Base-by-base conservation (phyloP, 2,113 vertebrate genomes). In the Eleginops maclovinus region DNA sequence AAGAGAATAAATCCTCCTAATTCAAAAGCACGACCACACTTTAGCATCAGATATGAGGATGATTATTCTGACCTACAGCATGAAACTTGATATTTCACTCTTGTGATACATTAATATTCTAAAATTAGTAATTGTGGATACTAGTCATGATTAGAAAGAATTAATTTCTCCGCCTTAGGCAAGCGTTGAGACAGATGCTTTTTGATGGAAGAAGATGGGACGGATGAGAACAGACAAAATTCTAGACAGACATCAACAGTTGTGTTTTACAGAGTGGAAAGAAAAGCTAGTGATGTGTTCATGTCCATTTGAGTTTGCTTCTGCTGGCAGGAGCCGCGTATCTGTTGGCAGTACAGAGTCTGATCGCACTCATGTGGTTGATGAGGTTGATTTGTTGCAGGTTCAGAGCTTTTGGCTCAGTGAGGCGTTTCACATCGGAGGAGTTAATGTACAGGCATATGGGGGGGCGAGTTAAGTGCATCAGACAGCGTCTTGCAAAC, bases 51-150 rank as follows among this genome's bases (percentile, higher is more conserved):
- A 72, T 77, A 64, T 28, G 60, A 76, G n/a, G 41, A 44, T 82
- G 84, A 84, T 87, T 81, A 58, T 50, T 87, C 47, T 87, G 79
- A 85, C 84, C 77, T 77, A 66, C 72, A 79, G 82, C 79, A n/a
- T 50, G 75, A 79, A 80, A 79, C 77, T 55, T 81, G 58, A 61
- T 81, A 75, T 83, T 79, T 79, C 9, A 21, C 60, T 79, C 54
- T 36, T 40, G 22, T 54, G 59, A 73, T 56, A 11, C 31, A 72
- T 81, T 58, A 28, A 61, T 49, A 54, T 78, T 76, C 28, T 15
- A 19, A 76, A 73, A 43, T 79, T 40, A 72, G 49, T 50, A 21
- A 77, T 61, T 81, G 79, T 72, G 55, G 41, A 75, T 56, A 66
- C 47, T 19, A 22, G 50, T 51, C 47, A 7, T 83, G 58, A 89